Percentiles rank a stretch among this genome's conserved stretches.
These are phyloP conservation scores for Heliconius ethilla DNA, from an alignment of 2,888 invertebrate genomes.

Conservation along the genomic window DNA sequence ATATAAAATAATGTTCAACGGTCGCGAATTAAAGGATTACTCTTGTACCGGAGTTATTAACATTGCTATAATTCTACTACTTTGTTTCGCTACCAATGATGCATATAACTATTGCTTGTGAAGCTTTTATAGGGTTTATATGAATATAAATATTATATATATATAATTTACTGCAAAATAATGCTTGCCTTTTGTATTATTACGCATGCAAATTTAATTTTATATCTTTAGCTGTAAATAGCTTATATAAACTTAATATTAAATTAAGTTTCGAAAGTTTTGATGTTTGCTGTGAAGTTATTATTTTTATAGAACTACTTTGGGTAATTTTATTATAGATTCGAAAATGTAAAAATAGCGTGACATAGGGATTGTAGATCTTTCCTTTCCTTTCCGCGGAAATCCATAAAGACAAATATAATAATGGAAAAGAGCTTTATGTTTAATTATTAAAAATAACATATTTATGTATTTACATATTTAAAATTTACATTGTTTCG, in stretches of 20 bases:
- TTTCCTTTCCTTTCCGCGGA: too few species aligned
- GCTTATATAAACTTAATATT: not conserved
- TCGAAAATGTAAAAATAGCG: too few species aligned
- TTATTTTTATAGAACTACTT: too few species aligned
- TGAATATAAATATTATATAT: not conserved
- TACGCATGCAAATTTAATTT: not conserved
- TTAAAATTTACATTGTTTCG: not conserved
- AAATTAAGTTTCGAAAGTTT: not conserved
- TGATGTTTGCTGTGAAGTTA: too few species aligned
- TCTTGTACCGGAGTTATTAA: slow-evolving; percentile 37
- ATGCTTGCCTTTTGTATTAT: not conserved
- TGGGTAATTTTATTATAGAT: too few species aligned
- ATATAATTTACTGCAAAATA: not conserved
- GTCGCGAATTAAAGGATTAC: slow-evolving; percentile 47
- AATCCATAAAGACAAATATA: too few species aligned
- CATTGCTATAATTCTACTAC: slow-evolving; percentile 22
- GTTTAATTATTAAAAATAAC: too few species aligned
- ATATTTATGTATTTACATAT: too few species aligned
- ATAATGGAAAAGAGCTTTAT: too few species aligned
- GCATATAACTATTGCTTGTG: slow-evolving; percentile 10
- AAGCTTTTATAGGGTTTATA: slow-evolving; percentile 2
- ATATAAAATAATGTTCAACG: slow-evolving; percentile 64
- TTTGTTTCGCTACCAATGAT: slow-evolving; percentile 15
- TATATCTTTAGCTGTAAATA: not conserved
- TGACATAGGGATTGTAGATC: too few species aligned